A percentile compares a stretch with the other conserved stretches of the same genome.
phyloP scores from a whole-genome alignment of 2,797 vertebrate species.

The Urocyon cinereoargenteus region DNA sequence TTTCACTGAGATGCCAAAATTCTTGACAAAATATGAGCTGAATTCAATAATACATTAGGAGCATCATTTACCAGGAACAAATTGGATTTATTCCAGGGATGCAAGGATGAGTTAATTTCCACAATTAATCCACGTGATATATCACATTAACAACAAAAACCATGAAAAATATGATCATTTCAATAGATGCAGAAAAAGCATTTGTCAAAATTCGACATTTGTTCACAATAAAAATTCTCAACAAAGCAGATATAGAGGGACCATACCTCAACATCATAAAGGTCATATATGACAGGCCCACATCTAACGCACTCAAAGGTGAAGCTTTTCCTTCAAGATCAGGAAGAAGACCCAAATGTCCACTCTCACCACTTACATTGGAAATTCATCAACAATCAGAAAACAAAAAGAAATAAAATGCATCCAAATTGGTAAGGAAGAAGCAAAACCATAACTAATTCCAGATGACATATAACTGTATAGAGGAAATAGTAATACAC shows the following conservation, averaged over 20 bases:
- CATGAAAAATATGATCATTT: background rate
- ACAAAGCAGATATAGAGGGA: background rate
- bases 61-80: background rate
- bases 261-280: background rate
- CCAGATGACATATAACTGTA: background rate
- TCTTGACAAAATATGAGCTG: background rate
- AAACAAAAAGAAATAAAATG: background rate
- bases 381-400: background rate
- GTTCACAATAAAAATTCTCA: background rate
- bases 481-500: background rate
- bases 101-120: background rate
- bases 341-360: background rate
- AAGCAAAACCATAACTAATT: background rate
- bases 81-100: background rate
- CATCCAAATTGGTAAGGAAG: background rate
- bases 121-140: background rate
- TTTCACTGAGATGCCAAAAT: background rate
- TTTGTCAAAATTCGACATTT: background rate
- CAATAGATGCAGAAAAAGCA: background rate
- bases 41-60: background rate
- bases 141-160: background rate
- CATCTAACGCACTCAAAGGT: background rate
- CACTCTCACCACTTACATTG: background rate
- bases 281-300: background rate
- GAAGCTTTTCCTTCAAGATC: background rate